These are phyloP conservation scores for Meloe dianella DNA, from an alignment of 2,888 invertebrate species.

Conservation along the genomic window DNA sequence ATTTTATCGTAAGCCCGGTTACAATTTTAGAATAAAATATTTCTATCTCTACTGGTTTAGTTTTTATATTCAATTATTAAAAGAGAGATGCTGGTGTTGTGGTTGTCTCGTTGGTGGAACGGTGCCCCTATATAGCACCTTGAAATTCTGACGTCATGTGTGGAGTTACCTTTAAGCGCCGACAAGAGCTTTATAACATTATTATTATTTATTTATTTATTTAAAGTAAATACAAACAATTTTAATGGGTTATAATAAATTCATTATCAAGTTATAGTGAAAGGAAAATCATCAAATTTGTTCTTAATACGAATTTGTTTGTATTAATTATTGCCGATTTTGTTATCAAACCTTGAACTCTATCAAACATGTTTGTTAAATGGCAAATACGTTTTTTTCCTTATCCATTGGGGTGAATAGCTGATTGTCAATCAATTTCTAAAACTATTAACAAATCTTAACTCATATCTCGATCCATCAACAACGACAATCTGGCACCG, in stretches of 20 bases:
- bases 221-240: too few relatives aligned
- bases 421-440: background rate
- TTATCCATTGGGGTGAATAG: conserved; percentile 1
- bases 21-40: conserved; percentile 28
- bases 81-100: conserved; percentile 11
- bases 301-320: background rate
- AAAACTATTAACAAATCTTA: background rate
- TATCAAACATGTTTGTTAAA: conserved; percentile 4
- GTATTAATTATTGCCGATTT: background rate
- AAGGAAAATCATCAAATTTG: background rate
- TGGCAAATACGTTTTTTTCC: conserved; percentile 7
- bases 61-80: background rate
- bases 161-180: conserved; percentile 10
- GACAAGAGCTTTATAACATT: background rate
- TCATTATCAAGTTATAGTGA: too few relatives aligned
- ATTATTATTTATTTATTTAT: background rate
- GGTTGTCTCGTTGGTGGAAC: conserved; percentile 10
- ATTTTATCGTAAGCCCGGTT: conserved; percentile 24
- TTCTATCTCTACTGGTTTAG: background rate
- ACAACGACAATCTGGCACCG: conserved; percentile 4
- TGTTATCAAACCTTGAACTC: conserved; percentile 9
- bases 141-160: background rate
- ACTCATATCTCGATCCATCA: background rate
- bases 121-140: conserved; percentile 23
- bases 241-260: too few relatives aligned